These are phyloP conservation scores for Argyresthia albistria DNA, from an alignment of 2,888 invertebrate genomes.

Conservation along the genomic window DNA sequence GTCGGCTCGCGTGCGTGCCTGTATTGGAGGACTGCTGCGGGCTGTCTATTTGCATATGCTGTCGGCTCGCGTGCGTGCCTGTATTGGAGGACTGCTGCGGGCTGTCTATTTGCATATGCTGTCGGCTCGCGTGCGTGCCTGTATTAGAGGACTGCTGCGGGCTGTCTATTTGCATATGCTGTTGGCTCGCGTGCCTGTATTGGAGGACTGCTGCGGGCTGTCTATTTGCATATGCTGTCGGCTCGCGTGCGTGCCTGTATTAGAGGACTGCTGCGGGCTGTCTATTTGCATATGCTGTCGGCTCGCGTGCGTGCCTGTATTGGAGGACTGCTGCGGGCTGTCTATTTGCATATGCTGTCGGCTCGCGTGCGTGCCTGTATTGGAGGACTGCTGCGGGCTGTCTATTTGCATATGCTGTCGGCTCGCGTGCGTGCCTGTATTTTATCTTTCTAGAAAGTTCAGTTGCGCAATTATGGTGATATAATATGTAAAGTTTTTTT, in stretches of 20 bases:
- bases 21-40: constrained; percentile 6
- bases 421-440: no score
- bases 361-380: background rate
- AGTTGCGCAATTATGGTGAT: no score
- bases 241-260: background rate
- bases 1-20: no score
- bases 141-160: constrained; percentile 6
- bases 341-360: constrained; percentile 11
- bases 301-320: background rate
- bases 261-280: constrained; percentile 7
- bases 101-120: constrained; percentile 12
- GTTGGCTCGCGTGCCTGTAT: background rate
- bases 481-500: no score
- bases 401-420: constrained; percentile 11
- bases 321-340: constrained; percentile 8
- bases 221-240: constrained; percentile 11
- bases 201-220: constrained; percentile 8
- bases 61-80: no score
- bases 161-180: constrained; percentile 12
- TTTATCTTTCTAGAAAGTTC: no score
- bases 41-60: constrained; percentile 12
- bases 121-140: no score
- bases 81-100: constrained; percentile 6
- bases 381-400: constrained; percentile 8
- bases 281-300: constrained; percentile 11